phyloP scores from a whole-genome alignment of 2,888 invertebrate species.

The Subacronicta megacephala region DNA sequence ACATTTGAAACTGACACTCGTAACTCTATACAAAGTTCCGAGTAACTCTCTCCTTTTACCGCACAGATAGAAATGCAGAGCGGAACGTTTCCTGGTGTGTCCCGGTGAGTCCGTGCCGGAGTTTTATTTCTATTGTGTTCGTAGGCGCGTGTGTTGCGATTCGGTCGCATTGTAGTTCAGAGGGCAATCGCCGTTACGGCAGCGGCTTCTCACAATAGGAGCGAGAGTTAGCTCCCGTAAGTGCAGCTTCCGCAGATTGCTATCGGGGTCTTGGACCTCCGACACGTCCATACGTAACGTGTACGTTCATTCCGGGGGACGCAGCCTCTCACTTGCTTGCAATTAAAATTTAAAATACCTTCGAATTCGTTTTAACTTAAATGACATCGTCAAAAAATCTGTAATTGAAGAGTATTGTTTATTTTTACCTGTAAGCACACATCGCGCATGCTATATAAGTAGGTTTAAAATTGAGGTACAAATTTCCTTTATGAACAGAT shows the following conservation, averaged over 20 bases:
- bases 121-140: conserved; percentile 77
- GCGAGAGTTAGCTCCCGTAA: conserved; percentile 79
- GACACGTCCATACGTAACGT: conserved; percentile 65
- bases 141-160: conserved; percentile 62
- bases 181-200: conserved; percentile 79
- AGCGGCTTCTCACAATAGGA: conserved; percentile 78
- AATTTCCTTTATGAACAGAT: conserved; percentile 30
- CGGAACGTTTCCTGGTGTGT: conserved; percentile 85
- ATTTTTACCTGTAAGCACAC: conserved; percentile 25
- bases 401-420: conserved; percentile 10
- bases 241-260: conserved; percentile 77
- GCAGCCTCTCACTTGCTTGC: conserved; percentile 59
- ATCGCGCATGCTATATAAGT: conserved; percentile 14
- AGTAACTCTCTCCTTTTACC: conserved; percentile 83
- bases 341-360: conserved; percentile 33
- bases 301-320: conserved; percentile 77
- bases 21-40: conserved; percentile 77
- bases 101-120: conserved; percentile 63
- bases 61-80: conserved; percentile 81
- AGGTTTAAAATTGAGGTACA: conserved; percentile 44
- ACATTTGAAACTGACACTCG: conserved; percentile 78
- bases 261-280: conserved; percentile 74
- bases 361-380: conserved; percentile 4
- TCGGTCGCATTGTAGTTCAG: conserved; percentile 77
- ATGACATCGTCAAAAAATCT: conserved; percentile 4